Percentiles rank a stretch among this genome's conserved stretches.
Conservation (phyloP, 2,797 vertebrate genomes). For the Sarcoramphus papa region DNA sequence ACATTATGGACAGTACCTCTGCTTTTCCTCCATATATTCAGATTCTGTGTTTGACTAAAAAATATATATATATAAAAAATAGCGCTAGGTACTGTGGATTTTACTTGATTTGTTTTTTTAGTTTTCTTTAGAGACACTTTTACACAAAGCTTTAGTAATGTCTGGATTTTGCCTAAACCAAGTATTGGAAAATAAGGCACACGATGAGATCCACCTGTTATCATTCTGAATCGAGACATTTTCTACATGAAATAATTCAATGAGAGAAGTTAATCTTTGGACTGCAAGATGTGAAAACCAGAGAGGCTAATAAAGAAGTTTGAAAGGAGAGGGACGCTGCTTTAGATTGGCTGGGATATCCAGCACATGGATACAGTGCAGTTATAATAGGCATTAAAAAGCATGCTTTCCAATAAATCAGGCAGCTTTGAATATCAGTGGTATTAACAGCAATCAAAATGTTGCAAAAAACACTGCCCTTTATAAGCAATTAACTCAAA, state of each 20-base stretch:
- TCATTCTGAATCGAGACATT: neutral
- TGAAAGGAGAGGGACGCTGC: neutral
- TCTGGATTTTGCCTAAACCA: neutral
- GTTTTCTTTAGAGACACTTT: neutral
- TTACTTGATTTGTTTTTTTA: neutral
- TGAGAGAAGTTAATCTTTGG: neutral
- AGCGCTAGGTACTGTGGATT: neutral
- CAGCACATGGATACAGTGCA: neutral
- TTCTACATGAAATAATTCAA: neutral
- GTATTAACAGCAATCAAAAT: neutral
- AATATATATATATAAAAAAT: too few relatives aligned
- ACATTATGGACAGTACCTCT: neutral
- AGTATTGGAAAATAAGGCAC: neutral
- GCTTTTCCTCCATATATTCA: neutral
- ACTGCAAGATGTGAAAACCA: neutral
- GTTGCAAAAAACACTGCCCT: neutral
- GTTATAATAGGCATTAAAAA: neutral
- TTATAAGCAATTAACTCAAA: neutral
- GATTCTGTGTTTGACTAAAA: neutral
- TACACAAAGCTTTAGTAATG: neutral
- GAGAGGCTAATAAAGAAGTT: neutral
- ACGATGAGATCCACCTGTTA: neutral
- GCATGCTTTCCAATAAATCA: neutral
- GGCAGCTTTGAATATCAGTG: neutral
- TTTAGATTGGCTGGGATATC: neutral